phyloP scores from a whole-genome alignment of 1,140 invertebrate species.

The Lineus longissimus region DNA sequence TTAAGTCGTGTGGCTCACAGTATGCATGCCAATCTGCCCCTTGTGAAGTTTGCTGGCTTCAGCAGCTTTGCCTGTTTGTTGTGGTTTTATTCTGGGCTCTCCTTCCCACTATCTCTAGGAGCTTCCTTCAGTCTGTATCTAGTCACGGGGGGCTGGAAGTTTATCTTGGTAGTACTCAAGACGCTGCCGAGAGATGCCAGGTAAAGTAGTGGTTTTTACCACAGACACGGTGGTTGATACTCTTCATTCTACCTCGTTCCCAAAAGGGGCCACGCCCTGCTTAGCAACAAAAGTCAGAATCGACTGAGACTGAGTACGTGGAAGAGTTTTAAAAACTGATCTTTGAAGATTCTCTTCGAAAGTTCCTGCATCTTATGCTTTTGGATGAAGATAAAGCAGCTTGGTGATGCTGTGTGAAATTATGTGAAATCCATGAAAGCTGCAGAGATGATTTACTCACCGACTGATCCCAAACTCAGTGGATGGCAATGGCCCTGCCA shows the following conservation, averaged over 20 bases:
- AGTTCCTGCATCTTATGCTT: no score
- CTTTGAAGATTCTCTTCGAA: not conserved
- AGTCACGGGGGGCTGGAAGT: conserved; percentile 39
- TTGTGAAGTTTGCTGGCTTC: conserved; percentile 20
- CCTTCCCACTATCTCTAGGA: conserved; percentile 17
- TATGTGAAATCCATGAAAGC: no score
- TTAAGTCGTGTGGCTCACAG: conserved; percentile 9
- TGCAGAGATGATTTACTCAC: no score
- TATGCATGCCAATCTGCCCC: conserved; percentile 16
- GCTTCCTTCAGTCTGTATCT: conserved; percentile 30
- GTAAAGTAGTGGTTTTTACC: conserved; percentile 22
- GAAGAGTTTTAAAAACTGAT: not conserved
- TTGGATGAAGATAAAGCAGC: no score
- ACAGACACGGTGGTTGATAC: not conserved
- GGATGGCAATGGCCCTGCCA: no score
- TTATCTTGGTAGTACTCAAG: conserved; percentile 30
- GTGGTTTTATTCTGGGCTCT: conserved; percentile 14
- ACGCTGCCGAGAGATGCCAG: conserved; percentile 36
- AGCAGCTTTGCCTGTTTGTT: conserved; percentile 18
- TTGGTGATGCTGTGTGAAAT: no score
- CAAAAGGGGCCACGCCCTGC: not conserved
- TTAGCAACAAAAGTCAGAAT: not conserved
- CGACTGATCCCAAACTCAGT: no score
- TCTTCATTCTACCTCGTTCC: not conserved
- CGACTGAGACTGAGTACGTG: not conserved